Evolutionary conservation across 2,113 vertebrate genomes (phyloP), one percentile per base, ranked within the genome.

Genomic region (Sialia sialis): DNA sequence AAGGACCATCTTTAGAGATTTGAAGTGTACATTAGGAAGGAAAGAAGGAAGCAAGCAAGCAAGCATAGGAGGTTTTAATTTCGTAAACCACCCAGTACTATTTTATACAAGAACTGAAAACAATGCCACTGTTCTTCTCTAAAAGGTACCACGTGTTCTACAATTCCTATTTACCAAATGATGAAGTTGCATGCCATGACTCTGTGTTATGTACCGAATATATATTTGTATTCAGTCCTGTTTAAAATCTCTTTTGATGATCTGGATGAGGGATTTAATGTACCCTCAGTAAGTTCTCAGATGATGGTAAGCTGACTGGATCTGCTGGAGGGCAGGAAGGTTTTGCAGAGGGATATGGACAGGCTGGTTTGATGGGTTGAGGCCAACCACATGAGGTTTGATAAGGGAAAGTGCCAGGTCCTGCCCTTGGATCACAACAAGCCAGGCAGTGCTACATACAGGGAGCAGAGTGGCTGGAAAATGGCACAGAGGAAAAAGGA

Each of bases 371-470:
- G 5, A 26, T 36, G 26, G 16, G 22, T 9, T 21, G 44, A 58
- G 52, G 43, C 30, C 70, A 21, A 4, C 0, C 0, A 23, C 64
- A 41, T 9, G 59, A 48, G 25, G 34, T 30, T 26, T 4, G 16
- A 30, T 9, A 32, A 76, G 16, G 16, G 14, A 27, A 46, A 46
- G 18, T 22, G 30, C 25, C 4, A 5, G 19, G 16, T 85, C 23
- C 34, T 75, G 34, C 12, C 18, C n/a, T 48, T 29, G 15, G 34
- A 23, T 48, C 29, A 39, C 11, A 46, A n/a, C 22, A 63, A 63
- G 6, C 5, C 23, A n/a, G 34, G 22, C 13, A 38, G 27, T 23
- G 41, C 16, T 56, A 23, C 22, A 48, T 27, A 7, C 27, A 5
- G 7, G 7, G 11, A 10, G 18, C 18, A 64, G n/a, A 48, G 39